Evolutionary conservation across 2,888 invertebrate species (phyloP), one percentile per base, ranked within the genome.

Genomic region (Athalia rosae): DNA sequence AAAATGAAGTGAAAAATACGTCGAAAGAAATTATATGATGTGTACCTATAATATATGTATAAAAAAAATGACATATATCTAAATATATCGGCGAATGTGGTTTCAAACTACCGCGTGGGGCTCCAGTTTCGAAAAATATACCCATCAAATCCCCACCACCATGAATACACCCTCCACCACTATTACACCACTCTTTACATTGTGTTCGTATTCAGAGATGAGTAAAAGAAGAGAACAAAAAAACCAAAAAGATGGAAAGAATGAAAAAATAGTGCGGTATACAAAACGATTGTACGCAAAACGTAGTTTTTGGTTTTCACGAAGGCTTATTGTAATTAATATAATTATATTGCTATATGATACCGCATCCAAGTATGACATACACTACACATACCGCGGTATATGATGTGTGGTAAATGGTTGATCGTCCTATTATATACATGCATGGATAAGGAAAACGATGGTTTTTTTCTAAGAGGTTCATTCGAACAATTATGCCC

Each of bases 171-270:
- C 69, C 47, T 56, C 58, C 48, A 43, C 73, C 61, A 74, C 73
- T 28, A 28, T 28, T 28, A 28, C 28, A 28, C 28, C 61, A 74
- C 73, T 48, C 73, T 74, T 74, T 74, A 61, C 47, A 47, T 74
- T 74, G 73, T 74, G 73, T 74, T 74, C 73, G 66, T 67, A 50
- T 71, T 56, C 71, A 28, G 28, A 28, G 2, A 28, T 28, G 28
- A n/a, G n/a, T 56, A 15, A 58, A 71, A 61, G 13, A 1, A 13
- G 13, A 61, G 15, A 61, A 13, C 61, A 61, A 61, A 61, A 61
- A 61, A 15, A 15, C 61, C 3, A 61, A 8, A 13, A 71, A 71
- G 9, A 11, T 50, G 6, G 28, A 41, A 4, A 28, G 28, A 28
- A 28, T 28, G 28, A 28, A 28, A 28, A 28, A 28, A 28, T 28